Evolutionary conservation across 2,888 invertebrate genomes (phyloP).

Genomic region (Chrysopilus asiliformis): DNA sequence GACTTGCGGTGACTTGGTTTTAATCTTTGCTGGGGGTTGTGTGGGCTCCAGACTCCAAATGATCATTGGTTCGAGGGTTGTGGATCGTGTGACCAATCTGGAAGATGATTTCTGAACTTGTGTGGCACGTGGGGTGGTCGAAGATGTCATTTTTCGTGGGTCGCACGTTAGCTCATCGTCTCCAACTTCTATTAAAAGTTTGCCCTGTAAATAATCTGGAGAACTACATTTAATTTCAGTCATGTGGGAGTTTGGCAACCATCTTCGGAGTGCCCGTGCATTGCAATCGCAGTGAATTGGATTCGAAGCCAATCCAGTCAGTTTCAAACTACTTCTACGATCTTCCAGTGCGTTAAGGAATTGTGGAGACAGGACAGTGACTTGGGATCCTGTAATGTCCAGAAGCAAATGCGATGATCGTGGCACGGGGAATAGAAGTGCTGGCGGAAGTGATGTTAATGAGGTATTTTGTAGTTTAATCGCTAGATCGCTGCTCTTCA

Average conservation of each 20-base stretch:
- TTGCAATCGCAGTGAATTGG: constrained; percentile 80
- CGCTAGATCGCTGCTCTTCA: constrained; percentile 55
- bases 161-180: constrained; percentile 76
- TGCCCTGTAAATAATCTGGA: constrained; percentile 56
- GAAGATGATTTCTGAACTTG: constrained; percentile 33
- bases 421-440: constrained; percentile 74
- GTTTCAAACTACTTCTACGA: constrained; percentile 56
- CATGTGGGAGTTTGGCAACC: constrained; percentile 55
- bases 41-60: constrained; percentile 79
- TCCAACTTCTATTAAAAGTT: constrained; percentile 57
- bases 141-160: constrained; percentile 42
- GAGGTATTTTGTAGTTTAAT: constrained; percentile 74
- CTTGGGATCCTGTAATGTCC: constrained; percentile 64
- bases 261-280: constrained; percentile 62
- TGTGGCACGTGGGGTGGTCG: constrained; percentile 23
- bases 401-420: constrained; percentile 67
- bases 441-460: constrained; percentile 60
- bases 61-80: constrained; percentile 69
- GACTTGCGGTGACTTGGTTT: constrained; percentile 41
- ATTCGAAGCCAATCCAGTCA: constrained; percentile 62
- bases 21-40: constrained; percentile 44
- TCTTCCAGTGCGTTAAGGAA: constrained; percentile 70
- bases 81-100: constrained; percentile 41
- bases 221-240: constrained; percentile 49
- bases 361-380: constrained; percentile 63